phyloP scores from a whole-genome alignment of 1,140 invertebrate species.

The Tenebrio molitor region DNA sequence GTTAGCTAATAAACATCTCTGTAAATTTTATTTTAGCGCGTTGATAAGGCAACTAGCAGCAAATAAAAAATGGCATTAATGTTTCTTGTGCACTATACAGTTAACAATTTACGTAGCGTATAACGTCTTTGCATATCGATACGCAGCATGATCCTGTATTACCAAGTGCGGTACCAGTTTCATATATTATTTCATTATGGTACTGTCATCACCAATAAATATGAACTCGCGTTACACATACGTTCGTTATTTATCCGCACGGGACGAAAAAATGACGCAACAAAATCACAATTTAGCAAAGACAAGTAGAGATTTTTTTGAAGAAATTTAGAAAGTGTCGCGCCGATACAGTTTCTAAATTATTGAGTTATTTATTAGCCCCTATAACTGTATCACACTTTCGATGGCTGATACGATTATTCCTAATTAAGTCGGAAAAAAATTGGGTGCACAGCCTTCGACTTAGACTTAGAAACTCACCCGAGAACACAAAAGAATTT shows the following conservation, averaged over 20 bases:
- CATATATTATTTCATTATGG: slow-evolving; percentile 27
- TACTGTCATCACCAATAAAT: slow-evolving; percentile 23
- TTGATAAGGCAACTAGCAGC: slow-evolving; percentile 5
- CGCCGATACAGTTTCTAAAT: background rate
- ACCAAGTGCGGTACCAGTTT: slow-evolving; percentile 26
- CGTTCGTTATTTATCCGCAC: background rate
- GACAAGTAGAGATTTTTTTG: background rate
- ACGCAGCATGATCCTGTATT: slow-evolving; percentile 18
- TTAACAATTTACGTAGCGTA: slow-evolving; percentile 25
- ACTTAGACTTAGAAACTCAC: background rate
- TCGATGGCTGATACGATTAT: background rate
- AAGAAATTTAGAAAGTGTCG: slow-evolving; percentile 26
- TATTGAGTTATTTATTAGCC: background rate
- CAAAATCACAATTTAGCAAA: background rate
- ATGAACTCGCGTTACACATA: slow-evolving; percentile 4
- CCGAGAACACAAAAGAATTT: background rate
- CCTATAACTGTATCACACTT: background rate
- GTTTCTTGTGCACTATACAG: slow-evolving; percentile 13
- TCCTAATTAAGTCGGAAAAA: background rate
- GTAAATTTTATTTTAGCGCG: background rate
- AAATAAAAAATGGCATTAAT: slow-evolving; percentile 21
- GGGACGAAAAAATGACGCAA: slow-evolving; percentile 11
- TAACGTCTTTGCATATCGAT: slow-evolving; percentile 22
- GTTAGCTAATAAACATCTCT: slow-evolving; percentile 9
- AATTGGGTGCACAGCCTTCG: background rate